phyloP scores from a whole-genome alignment of 2,888 invertebrate genomes.

The Plebejus melissa region DNA sequence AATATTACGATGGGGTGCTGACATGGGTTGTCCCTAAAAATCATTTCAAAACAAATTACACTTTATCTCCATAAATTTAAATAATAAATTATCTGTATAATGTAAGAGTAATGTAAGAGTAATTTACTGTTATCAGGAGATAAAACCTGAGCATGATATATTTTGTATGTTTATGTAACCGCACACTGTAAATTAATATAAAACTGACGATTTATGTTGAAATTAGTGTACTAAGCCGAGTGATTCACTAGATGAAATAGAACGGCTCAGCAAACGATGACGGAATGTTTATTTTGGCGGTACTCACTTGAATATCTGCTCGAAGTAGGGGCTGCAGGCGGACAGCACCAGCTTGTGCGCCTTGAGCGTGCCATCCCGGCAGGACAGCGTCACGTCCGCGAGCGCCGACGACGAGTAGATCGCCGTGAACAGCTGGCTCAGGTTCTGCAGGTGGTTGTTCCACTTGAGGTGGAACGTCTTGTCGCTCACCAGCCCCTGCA shows the following conservation, averaged over 20 bases:
- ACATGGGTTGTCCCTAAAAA: slow-evolving; percentile 81
- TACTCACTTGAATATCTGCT: slow-evolving; percentile 82
- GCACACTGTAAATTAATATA: slow-evolving; percentile 4
- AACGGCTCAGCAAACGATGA: not conserved
- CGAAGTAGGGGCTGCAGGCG: slow-evolving; percentile 87
- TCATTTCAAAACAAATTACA: slow-evolving; percentile 34
- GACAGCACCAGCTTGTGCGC: slow-evolving; percentile 86
- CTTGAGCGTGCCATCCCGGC: slow-evolving; percentile 84
- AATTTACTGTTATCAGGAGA: slow-evolving; percentile 42
- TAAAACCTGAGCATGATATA: slow-evolving; percentile 38
- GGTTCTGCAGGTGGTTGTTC: slow-evolving; percentile 86
- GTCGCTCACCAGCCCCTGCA: slow-evolving; percentile 80
- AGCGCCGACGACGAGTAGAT: slow-evolving; percentile 84
- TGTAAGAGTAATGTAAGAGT: slow-evolving; percentile 31
- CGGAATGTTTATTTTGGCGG: slow-evolving; percentile 26
- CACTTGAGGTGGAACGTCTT: slow-evolving; percentile 84
- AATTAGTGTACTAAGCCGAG: not conserved
- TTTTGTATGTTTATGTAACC: slow-evolving; percentile 38
- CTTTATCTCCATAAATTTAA: slow-evolving; percentile 36
- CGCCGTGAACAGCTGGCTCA: slow-evolving; percentile 83
- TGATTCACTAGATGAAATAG: slow-evolving; percentile 14
- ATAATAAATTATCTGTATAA: slow-evolving; percentile 38
- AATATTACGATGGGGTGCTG: slow-evolving; percentile 86
- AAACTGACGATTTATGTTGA: slow-evolving; percentile 15
- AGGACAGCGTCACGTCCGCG: slow-evolving; percentile 85